phyloP scores from a whole-genome alignment of 1,140 invertebrate species.

The Lasioglossum albipes region DNA sequence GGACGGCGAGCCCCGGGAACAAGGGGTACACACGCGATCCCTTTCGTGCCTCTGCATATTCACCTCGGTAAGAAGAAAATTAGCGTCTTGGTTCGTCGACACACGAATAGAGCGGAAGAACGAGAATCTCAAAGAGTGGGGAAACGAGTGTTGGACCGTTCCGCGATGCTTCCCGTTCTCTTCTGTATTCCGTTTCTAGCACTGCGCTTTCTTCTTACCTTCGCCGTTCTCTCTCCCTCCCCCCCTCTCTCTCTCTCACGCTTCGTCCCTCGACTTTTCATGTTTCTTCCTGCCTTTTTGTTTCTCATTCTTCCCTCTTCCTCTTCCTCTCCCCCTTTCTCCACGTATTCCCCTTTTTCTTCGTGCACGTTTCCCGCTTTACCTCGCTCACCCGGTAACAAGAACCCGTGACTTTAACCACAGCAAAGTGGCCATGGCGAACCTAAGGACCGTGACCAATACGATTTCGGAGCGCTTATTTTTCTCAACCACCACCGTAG shows the following conservation, averaged over 20 bases:
- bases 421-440: conserved; percentile 68
- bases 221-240: too few species aligned
- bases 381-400: conserved; percentile 6
- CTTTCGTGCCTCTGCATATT: conserved; percentile 55
- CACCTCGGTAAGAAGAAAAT: conserved; percentile 63
- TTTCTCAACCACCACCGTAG: conserved; percentile 46
- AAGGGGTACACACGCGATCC: conserved; percentile 55
- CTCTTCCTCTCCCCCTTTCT: background rate
- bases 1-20: conserved; percentile 43
- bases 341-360: background rate
- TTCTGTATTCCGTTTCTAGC: background rate
- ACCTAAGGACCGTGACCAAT: conserved; percentile 70
- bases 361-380: background rate
- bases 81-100: conserved; percentile 52
- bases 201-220: too few species aligned
- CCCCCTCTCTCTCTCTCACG: too few species aligned
- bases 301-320: background rate
- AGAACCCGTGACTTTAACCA: conserved; percentile 64
- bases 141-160: conserved; percentile 41
- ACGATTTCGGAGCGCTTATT: conserved; percentile 64
- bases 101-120: conserved; percentile 11
- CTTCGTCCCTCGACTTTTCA: too few species aligned
- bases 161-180: conserved; percentile 6
- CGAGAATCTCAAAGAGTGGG: conserved; percentile 9
- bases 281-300: background rate